These are phyloP conservation scores for Cuniculus paca DNA, from an alignment of 2,797 vertebrate genomes.

Conservation along the genomic window DNA sequence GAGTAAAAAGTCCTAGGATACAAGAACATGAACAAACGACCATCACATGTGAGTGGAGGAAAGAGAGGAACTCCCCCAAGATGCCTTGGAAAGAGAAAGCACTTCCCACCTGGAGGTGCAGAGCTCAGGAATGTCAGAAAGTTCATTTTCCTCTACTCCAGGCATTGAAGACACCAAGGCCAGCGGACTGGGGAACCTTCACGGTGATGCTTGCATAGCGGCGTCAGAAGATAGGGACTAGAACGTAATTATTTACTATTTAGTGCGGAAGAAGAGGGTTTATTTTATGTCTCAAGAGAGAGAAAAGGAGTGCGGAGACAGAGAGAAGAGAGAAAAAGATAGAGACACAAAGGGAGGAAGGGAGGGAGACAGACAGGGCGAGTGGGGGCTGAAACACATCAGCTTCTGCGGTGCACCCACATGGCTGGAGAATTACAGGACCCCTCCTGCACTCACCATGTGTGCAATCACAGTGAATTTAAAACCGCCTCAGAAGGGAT, in stretches of 20 bases:
- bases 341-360: background rate
- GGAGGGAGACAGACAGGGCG: conserved; percentile 1
- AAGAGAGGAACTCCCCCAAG: conserved; percentile 54
- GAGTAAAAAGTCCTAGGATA: background rate
- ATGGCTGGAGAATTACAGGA: conserved; percentile 64
- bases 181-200: conserved; percentile 71
- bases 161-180: conserved; percentile 63
- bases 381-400: conserved; percentile 34
- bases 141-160: conserved; percentile 82
- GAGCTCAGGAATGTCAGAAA: conserved; percentile 80
- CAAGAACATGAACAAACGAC: background rate
- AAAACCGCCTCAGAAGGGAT: conserved; percentile 69
- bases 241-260: conserved; percentile 85
- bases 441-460: conserved; percentile 33
- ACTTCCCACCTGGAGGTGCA: conserved; percentile 67
- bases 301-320: background rate
- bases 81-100: conserved; percentile 56
- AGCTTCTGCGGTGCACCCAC: conserved; percentile 66
- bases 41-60: background rate
- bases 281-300: conserved; percentile 83
- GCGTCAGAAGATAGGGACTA: conserved; percentile 81
- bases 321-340: conserved; percentile 52
- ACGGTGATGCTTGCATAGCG: conserved; percentile 84
- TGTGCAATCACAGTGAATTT: conserved; percentile 64
- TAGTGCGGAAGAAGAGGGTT: conserved; percentile 79